Base-by-base conservation (phyloP, 2,797 vertebrate species). In the Pseudomugil tenellus region DNA sequence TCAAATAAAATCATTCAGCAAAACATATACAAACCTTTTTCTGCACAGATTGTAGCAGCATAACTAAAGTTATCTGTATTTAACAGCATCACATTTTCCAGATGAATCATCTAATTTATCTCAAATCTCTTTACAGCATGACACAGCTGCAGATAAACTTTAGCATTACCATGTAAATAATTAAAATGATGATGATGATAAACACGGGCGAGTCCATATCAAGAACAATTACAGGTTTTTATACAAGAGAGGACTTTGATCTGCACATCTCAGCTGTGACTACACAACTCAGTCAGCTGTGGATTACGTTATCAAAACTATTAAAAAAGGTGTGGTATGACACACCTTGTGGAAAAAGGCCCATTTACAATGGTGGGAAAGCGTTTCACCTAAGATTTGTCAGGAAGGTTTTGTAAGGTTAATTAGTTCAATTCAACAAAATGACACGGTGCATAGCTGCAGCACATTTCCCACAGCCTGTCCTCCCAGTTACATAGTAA, bases 401-500 rank as follows among this genome's bases (percentile, higher is more conserved):
- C 0, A 62, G 28, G 70, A 43, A 48, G 19, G 2, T 51, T 77
- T 56, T 19, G 4, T 39, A 6, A 16, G 17, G 39, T 56, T 72
- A 46, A 48, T 70, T 43, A 23, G 28, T 74, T 70, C 37, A 69
- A 28, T 48, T 4, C 1, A 9, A 62, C 54, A 46, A 46, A 63
- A 34, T 54, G 49, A 52, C 64, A 65, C 3, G 53, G 19, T 29
- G 57, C 58, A 63, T 12, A 1, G 41, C 69, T 48, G 66, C 63
- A 11, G 69, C 62, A 39, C 35, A 37, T 63, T 87, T 86, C 76
- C 80, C 87, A 83, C 79, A 88, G 79, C 72, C 70, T 63, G 79
- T 67, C 68, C 34, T 26, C 74, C 67, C 66, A 64, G 85, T 89
- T 78, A 60, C 66, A 80, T 55, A 72, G 55, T 61, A 67, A 84